phyloP scores from a whole-genome alignment of 1,140 invertebrate genomes.

The Ostrea edulis region DNA sequence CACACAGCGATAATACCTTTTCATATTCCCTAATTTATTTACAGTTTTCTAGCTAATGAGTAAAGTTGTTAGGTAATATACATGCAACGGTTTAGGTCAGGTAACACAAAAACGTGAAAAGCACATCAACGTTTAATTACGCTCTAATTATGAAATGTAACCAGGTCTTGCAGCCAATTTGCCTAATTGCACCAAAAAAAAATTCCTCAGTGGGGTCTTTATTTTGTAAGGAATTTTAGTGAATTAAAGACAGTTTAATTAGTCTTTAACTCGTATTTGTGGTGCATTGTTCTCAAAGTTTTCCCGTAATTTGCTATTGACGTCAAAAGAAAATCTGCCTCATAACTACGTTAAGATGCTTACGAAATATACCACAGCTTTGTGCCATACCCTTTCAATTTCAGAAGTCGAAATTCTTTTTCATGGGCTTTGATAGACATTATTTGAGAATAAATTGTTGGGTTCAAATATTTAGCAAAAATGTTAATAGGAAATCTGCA shows the following conservation, averaged over 20 bases:
- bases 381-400: background rate
- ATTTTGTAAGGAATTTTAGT: background rate
- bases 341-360: background rate
- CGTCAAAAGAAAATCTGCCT: background rate
- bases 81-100: background rate
- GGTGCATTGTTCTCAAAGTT: background rate
- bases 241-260: slow-evolving; percentile 6
- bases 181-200: slow-evolving; percentile 4
- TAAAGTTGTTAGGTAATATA: background rate
- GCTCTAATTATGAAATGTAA: background rate
- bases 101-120: background rate
- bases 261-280: background rate
- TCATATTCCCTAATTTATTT: background rate
- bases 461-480: background rate
- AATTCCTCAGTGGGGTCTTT: background rate
- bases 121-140: background rate
- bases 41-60: background rate
- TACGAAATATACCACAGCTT: no score
- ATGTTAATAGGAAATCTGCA: background rate
- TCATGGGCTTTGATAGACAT: background rate
- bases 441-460: background rate
- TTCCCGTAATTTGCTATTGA: background rate
- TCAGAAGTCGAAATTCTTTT: background rate
- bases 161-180: background rate
- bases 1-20: no score